Conservation (phyloP, 2,888 invertebrate genomes). For the Melanostoma scalare region DNA sequence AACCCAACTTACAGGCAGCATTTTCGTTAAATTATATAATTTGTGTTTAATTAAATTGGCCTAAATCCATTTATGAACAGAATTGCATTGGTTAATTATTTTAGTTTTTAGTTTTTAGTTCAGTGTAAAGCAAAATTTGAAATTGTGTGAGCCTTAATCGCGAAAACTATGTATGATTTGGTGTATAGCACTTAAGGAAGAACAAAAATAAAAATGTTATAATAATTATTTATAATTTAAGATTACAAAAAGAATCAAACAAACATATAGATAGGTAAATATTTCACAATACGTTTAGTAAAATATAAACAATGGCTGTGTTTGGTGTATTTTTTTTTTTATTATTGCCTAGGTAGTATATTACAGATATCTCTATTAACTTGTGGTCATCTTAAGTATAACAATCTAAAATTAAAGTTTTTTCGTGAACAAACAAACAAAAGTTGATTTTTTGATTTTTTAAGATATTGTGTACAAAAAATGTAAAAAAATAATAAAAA, state of each 20-base stretch:
- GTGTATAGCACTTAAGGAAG: constrained; percentile 73
- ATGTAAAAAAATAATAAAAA: background rate
- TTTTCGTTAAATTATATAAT: constrained; percentile 28
- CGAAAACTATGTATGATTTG: constrained; percentile 44
- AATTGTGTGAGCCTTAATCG: background rate
- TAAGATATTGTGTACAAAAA: constrained; percentile 18
- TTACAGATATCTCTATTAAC: constrained; percentile 69
- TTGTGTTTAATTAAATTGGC: constrained; percentile 7
- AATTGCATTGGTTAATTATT: background rate
- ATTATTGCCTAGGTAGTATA: constrained; percentile 68
- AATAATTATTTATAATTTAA: constrained; percentile 68
- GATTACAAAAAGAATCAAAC: constrained; percentile 59
- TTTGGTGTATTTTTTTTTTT: constrained; percentile 21
- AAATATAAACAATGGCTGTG: constrained; percentile 69
- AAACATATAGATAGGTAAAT: constrained; percentile 37
- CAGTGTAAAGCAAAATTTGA: constrained; percentile 17
- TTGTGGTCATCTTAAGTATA: constrained; percentile 64
- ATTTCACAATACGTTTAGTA: constrained; percentile 43
- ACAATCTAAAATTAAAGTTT: constrained; percentile 57
- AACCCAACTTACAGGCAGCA: constrained; percentile 46
- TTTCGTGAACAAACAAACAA: constrained; percentile 60
- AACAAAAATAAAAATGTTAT: constrained; percentile 59
- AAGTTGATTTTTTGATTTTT: constrained; percentile 29
- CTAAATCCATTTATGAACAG: constrained; percentile 8
- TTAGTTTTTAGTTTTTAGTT: background rate